A percentile compares a stretch with the other conserved stretches of the same genome.
Evolutionary conservation across 1,140 invertebrate species (phyloP).

Genomic region (Aphelinus atriplicis): DNA sequence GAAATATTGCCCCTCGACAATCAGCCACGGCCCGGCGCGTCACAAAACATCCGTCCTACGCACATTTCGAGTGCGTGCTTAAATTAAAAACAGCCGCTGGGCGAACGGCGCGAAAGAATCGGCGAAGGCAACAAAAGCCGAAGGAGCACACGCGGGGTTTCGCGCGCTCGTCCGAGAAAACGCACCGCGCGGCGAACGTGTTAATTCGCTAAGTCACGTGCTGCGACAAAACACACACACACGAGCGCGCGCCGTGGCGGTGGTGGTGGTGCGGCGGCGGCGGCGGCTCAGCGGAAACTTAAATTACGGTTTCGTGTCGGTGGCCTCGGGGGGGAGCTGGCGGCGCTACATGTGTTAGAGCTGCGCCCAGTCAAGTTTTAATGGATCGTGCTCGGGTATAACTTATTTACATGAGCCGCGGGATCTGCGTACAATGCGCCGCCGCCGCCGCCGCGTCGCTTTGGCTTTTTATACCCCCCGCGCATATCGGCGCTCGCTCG

Average conservation of each 20-base stretch:
- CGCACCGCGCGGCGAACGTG: constrained; percentile 46
- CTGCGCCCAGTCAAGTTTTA: constrained; percentile 50
- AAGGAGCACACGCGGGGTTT: background rate
- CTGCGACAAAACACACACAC: constrained; percentile 32
- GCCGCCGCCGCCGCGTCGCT: constrained; percentile 5
- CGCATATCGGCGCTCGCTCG: constrained; percentile 28
- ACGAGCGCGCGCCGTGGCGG: no score
- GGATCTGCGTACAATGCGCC: no score
- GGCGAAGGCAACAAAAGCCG: no score
- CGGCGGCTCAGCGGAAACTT: constrained; percentile 51
- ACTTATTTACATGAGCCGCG: constrained; percentile 37
- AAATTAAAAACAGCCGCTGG: no score
- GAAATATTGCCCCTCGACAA: no score
- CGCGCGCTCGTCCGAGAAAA: background rate
- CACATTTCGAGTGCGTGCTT: no score
- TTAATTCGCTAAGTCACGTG: constrained; percentile 59
- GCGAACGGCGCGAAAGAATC: no score
- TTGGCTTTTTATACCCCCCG: constrained; percentile 25
- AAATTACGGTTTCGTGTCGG: constrained; percentile 60
- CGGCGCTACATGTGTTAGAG: constrained; percentile 37
- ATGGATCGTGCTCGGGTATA: constrained; percentile 48
- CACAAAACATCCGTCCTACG: no score
- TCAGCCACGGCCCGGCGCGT: no score
- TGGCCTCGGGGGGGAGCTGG: constrained; percentile 41
- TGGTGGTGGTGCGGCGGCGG: no score